Conservation (phyloP, 2,113 vertebrate genomes). For the Myotis davidii region DNA sequence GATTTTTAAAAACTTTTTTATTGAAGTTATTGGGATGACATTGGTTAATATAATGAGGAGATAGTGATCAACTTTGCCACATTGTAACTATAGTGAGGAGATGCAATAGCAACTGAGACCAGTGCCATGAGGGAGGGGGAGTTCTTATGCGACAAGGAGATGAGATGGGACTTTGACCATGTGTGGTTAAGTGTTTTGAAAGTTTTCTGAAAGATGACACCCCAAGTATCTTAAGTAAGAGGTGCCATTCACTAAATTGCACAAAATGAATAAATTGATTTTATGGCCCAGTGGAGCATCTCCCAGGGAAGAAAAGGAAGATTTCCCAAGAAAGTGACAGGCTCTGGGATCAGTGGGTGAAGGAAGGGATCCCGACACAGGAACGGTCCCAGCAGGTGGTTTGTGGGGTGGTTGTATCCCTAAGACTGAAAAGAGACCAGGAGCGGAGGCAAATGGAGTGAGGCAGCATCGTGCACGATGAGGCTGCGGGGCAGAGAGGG, state of each 20-base stretch:
- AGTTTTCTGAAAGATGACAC: neutral
- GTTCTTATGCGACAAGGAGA: neutral
- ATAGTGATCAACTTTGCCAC: neutral
- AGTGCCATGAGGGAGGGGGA: neutral
- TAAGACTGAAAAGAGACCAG: neutral
- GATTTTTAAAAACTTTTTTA: neutral
- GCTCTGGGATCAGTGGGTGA: neutral
- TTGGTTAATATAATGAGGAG: neutral
- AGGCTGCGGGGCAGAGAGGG: neutral
- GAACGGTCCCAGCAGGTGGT: neutral
- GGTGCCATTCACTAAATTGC: neutral
- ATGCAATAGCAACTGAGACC: neutral
- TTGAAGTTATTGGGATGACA: neutral
- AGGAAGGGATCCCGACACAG: neutral
- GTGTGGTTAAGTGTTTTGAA: neutral
- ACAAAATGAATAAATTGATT: neutral
- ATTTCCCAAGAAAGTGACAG: neutral
- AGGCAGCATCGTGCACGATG: accelerated
- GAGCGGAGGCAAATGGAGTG: too few relatives aligned
- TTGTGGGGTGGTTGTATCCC: neutral
- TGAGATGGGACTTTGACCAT: neutral
- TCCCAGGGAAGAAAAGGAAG: neutral
- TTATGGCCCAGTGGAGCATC: neutral
- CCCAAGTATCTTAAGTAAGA: neutral
- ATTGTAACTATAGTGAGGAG: too few relatives aligned